These are phyloP conservation scores for Eupleurogrammus muticus DNA, from an alignment of 2,797 vertebrate genomes.

Conservation along the genomic window DNA sequence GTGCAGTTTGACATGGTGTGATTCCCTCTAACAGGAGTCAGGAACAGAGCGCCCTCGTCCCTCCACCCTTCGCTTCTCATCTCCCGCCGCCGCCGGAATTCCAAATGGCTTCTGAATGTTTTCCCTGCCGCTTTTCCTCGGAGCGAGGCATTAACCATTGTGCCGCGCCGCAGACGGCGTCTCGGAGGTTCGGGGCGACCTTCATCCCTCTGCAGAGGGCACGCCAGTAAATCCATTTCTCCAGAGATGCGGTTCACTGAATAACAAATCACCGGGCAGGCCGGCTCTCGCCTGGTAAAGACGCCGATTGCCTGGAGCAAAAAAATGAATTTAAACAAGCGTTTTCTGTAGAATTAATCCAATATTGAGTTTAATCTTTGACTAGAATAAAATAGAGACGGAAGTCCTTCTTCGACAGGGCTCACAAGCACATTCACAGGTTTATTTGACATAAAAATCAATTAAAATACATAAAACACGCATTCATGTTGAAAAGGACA, in stretches of 20 bases:
- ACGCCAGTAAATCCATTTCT: conserved; percentile 83
- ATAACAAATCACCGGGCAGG: conserved; percentile 80
- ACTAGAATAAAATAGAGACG: too few species aligned
- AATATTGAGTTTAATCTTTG: too few species aligned
- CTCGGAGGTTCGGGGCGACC: conserved; percentile 74
- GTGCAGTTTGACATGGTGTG: conserved; percentile 11
- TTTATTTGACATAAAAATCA: too few species aligned
- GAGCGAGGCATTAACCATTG: conserved; percentile 72
- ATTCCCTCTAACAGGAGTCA: conserved; percentile 26
- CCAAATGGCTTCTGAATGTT: conserved; percentile 69
- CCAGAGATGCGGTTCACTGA: conserved; percentile 80
- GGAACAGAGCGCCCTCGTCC: conserved; percentile 55
- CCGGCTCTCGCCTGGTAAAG: conserved; percentile 66
- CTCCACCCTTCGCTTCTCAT: conserved; percentile 57
- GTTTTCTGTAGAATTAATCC: too few species aligned
- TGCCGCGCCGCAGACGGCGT: conserved; percentile 66
- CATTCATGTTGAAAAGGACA: too few species aligned
- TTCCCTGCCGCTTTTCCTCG: conserved; percentile 56
- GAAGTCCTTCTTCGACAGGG: too few species aligned
- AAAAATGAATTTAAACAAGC: too few species aligned
- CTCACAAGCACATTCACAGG: too few species aligned
- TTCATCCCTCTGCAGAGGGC: conserved; percentile 80
- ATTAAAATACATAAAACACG: too few species aligned
- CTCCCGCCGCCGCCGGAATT: conserved; percentile 69
- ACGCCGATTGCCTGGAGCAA: conserved; percentile 66